Percentiles rank a stretch among this genome's conserved stretches.
phyloP scores from a whole-genome alignment of 2,797 vertebrate genomes.

The Rhinophrynus dorsalis region DNA sequence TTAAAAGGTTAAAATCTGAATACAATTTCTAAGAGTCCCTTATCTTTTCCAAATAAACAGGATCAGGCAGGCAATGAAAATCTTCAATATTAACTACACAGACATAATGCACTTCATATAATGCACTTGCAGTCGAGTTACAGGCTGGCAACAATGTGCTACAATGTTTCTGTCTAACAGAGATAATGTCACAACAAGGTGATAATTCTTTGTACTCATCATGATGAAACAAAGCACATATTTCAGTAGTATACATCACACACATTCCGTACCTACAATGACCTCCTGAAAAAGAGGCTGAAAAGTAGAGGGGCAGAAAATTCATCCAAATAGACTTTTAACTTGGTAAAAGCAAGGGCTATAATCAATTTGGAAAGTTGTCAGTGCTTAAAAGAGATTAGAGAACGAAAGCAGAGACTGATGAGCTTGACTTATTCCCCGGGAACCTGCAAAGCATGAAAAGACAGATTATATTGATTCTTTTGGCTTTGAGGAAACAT shows the following conservation, averaged over 20 bases:
- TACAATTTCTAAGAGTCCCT: too few relatives aligned
- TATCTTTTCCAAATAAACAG: background rate
- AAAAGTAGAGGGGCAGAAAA: constrained; percentile 1
- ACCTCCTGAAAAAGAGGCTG: constrained; percentile 2
- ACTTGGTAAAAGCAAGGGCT: constrained; percentile 8
- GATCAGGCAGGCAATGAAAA: background rate
- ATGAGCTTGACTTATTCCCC: constrained; percentile 43
- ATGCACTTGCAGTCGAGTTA: background rate
- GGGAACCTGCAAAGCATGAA: constrained; percentile 40
- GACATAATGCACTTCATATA: background rate
- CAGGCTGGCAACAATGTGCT: background rate
- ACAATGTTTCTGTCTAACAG: background rate
- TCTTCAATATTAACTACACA: background rate
- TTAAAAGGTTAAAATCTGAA: too few relatives aligned
- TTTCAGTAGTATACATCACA: background rate
- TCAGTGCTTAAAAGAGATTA: constrained; percentile 50
- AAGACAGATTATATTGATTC: constrained; percentile 50
- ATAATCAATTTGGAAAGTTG: constrained; percentile 45
- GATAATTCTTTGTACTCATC: background rate
- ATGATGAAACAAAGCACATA: constrained; percentile 31
- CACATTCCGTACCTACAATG: constrained; percentile 20
- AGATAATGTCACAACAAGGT: constrained; percentile 13
- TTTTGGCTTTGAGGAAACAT: constrained; percentile 48
- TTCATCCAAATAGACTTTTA: constrained; percentile 25
- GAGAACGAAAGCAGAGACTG: constrained; percentile 35